These are phyloP conservation scores for Meda fulgida DNA, from an alignment of 2,797 vertebrate species.

Conservation along the genomic window DNA sequence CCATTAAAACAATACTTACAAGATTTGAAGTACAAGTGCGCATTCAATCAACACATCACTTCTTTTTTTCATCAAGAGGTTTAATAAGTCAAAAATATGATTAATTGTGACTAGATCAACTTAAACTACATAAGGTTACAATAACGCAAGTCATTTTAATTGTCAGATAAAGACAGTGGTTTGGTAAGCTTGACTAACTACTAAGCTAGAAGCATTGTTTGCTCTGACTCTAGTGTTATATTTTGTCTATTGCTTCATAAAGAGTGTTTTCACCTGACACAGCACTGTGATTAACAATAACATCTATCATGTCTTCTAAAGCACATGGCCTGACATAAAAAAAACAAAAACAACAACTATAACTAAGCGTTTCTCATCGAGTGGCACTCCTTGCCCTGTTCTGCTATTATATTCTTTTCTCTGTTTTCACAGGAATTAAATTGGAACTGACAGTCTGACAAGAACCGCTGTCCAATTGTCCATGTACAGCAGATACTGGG, in stretches of 20 bases:
- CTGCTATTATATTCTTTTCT: background rate
- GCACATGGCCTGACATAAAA: background rate
- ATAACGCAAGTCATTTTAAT: background rate
- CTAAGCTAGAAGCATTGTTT: background rate
- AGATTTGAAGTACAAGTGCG: background rate
- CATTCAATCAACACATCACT: background rate
- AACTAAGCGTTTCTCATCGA: background rate
- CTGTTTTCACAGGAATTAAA: conserved; percentile 6
- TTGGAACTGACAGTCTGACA: conserved; percentile 35
- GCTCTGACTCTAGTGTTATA: background rate
- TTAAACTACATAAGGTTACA: background rate
- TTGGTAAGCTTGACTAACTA: background rate
- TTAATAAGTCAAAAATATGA: background rate
- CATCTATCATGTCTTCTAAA: conserved; percentile 6
- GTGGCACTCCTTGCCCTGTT: background rate
- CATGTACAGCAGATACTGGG: conserved; percentile 13
- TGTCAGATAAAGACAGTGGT: background rate
- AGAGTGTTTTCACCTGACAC: background rate
- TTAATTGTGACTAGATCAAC: background rate
- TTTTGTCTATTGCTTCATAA: background rate
- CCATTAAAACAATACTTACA: background rate
- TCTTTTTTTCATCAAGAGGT: background rate
- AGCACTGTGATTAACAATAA: conserved; percentile 13
- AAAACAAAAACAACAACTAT: background rate
- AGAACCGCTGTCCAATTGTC: conserved; percentile 37